These are phyloP conservation scores for Fringilla coelebs DNA, from an alignment of 2,797 vertebrate genomes.

Conservation along the genomic window DNA sequence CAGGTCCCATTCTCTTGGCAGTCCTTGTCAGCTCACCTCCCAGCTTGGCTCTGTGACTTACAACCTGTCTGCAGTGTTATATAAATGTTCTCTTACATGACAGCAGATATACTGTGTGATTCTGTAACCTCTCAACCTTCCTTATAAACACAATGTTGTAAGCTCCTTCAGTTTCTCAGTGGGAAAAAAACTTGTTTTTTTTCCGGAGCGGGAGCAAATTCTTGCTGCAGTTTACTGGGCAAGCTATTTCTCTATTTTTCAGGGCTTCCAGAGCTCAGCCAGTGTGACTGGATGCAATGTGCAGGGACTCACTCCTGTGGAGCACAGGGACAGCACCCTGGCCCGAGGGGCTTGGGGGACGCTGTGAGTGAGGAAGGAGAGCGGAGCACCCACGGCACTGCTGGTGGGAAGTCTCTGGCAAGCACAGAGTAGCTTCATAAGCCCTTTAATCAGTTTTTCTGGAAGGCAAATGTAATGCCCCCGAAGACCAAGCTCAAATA, in stretches of 20 bases:
- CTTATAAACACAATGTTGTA: not conserved
- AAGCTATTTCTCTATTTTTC: not conserved
- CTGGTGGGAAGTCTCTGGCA: not conserved
- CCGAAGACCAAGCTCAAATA: not conserved
- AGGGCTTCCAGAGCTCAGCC: not conserved
- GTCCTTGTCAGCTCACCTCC: not conserved
- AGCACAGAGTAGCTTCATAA: not conserved
- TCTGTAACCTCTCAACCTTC: not conserved
- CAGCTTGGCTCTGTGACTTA: not conserved
- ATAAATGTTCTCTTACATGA: not conserved
- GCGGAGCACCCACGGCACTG: not conserved
- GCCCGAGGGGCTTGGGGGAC: fast-evolving
- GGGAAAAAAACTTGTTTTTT: not conserved
- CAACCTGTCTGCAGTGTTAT: not conserved
- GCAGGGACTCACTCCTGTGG: fast-evolving
- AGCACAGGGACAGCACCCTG: not conserved
- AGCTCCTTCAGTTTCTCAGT: not conserved
- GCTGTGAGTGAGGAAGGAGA: not conserved
- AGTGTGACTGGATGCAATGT: not conserved
- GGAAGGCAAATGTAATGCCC: not conserved
- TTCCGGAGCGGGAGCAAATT: not conserved
- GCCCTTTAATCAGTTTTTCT: not conserved
- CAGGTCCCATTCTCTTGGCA: not conserved
- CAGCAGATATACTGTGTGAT: not conserved
- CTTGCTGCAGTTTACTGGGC: not conserved